Base-by-base conservation (phyloP, 1,140 invertebrate species). In the Antheraea mylitta region DNA sequence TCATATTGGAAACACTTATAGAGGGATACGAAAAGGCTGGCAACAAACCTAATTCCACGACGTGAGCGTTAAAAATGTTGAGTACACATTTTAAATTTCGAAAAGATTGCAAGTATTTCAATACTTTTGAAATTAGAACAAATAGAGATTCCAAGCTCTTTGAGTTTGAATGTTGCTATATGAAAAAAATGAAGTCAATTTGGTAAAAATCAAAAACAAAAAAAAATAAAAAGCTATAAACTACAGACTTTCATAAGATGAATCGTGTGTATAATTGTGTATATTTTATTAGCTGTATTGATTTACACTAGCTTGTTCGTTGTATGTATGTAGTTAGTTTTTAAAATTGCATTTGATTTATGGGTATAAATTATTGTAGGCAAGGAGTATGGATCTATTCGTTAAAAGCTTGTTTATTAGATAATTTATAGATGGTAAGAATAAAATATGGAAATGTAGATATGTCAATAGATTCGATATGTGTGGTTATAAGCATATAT, bases 1-100 rank as follows among this genome's bases (percentile, higher is more conserved):
- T 98, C 81, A 97, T 98, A 74, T 95, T 98, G 81, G 95, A 97
- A 82, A 97, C 97, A 0, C 92, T 98, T 64, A 93, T 97, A 53
- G 95, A 96, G 72, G 97, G 97, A 38, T 98, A 94, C 90, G 95
- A 97, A 75, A 94, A 95, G 64, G 83, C 83, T 7, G 86, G 81
- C 60, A 67, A 77, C 66, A 82, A 80, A 38, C 66, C 79, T 8
- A 86, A 83, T 64, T 71, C 80, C 0, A 72, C 76, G 1, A 83
- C 87, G 85, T 90, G 88, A 90, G 80, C 84, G 53, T 63, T 58
- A 30, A 30, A 30, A 30, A 30, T 30, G 22, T 30, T 30, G 22
- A 30, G 22, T 30, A 30, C 22, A 30, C 4, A 30, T 30, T 30
- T 30, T 2, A 30, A 30, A 30, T 30, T 30, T 30, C 22, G 22